phyloP scores from a whole-genome alignment of 2,797 vertebrate genomes.

The Diplodus sargus region DNA sequence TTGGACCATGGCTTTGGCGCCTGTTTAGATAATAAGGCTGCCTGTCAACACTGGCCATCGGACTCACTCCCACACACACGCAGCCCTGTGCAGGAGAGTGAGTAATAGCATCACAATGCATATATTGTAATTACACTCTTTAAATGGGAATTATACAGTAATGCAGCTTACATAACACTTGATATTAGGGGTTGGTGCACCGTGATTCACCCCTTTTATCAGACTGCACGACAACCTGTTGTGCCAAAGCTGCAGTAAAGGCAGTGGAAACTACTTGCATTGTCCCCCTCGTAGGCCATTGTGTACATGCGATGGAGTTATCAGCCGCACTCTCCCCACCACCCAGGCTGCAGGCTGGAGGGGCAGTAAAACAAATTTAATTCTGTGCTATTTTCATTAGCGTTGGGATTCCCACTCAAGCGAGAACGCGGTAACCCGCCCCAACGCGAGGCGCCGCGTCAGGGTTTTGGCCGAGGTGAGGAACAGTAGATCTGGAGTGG shows the following conservation, averaged over 20 bases:
- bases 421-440: conserved; percentile 37
- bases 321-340: conserved; percentile 5
- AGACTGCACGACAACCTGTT: background rate
- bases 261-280: conserved; percentile 1
- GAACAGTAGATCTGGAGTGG: conserved; percentile 8
- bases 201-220: conserved; percentile 13
- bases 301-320: background rate
- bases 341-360: conserved; percentile 24
- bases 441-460: conserved; percentile 9
- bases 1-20: conserved; percentile 71
- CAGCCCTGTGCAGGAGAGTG: conserved; percentile 35
- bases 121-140: conserved; percentile 48
- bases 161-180: conserved; percentile 32
- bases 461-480: conserved; percentile 28
- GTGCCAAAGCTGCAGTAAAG: background rate
- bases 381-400: conserved; percentile 50
- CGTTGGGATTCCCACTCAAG: conserved; percentile 38
- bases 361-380: conserved; percentile 25
- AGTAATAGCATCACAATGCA: conserved; percentile 54
- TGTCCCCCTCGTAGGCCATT: background rate
- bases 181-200: background rate
- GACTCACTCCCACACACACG: conserved; percentile 16
- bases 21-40: conserved; percentile 74
- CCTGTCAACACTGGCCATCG: conserved; percentile 69
- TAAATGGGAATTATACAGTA: conserved; percentile 43